Evolutionary conservation across 2,797 vertebrate species (phyloP).

Genomic region (Capromys pilorides): DNA sequence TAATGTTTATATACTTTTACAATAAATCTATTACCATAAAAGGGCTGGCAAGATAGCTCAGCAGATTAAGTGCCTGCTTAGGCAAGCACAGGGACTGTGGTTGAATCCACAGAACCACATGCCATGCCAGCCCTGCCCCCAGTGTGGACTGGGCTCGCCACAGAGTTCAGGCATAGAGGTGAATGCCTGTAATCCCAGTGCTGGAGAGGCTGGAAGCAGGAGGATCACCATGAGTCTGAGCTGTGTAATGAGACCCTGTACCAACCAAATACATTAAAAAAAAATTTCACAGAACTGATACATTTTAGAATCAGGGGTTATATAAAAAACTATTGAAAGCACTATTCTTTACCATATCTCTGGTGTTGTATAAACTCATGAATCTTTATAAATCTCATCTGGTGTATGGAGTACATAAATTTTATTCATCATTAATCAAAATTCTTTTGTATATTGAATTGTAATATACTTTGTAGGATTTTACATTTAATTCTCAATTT

Average conservation of each 20-base stretch:
- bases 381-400: slow-evolving; percentile 50
- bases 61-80: too few species aligned
- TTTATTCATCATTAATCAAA: slow-evolving; percentile 45
- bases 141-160: too few species aligned
- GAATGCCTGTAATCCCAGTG: too few species aligned
- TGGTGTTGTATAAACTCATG: neutral
- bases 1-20: neutral
- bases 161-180: too few species aligned
- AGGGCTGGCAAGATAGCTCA: too few species aligned
- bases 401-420: slow-evolving; percentile 24
- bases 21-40: neutral
- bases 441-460: slow-evolving; percentile 24
- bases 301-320: slow-evolving; percentile 25
- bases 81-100: too few species aligned
- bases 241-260: too few species aligned
- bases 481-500: slow-evolving; percentile 43
- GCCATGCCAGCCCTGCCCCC: too few species aligned
- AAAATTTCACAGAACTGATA: neutral
- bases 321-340: neutral
- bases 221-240: too few species aligned
- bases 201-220: too few species aligned
- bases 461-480: slow-evolving; percentile 20
- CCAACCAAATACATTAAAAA: too few species aligned
- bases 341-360: neutral
- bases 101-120: too few species aligned